Percentiles rank a stretch among this genome's conserved stretches.
Evolutionary conservation across 1,140 invertebrate genomes (phyloP).

Genomic region (Leptonema lineaticorne): DNA sequence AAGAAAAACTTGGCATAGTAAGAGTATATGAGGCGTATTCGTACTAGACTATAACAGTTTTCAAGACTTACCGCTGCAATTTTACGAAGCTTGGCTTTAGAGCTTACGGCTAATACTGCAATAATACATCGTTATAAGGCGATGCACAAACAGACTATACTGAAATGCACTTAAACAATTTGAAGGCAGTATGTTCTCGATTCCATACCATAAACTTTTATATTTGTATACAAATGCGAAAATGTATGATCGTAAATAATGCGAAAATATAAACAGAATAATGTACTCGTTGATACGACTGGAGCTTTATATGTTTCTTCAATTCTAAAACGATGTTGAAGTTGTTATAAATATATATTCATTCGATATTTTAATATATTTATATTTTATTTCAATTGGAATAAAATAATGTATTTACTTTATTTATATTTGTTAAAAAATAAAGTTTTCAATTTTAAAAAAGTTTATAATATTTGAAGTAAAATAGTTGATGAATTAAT

Average conservation of each 20-base stretch:
- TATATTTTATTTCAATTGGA: no score
- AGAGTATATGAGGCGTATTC: conserved; percentile 15
- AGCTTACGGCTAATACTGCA: conserved; percentile 31
- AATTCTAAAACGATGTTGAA: no score
- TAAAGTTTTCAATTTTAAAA: no score
- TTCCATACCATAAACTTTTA: conserved; percentile 16
- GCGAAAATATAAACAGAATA: no score
- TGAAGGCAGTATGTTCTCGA: conserved; percentile 7
- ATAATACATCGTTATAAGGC: conserved; percentile 23
- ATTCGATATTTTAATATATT: not conserved
- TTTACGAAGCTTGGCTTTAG: conserved; percentile 30
- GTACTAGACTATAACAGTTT: conserved; percentile 28
- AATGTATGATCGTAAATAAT: no score
- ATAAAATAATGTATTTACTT: no score
- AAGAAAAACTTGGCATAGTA: not conserved
- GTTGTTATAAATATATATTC: no score
- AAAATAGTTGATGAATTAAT: no score
- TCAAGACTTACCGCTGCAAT: conserved; percentile 31
- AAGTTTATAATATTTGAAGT: no score
- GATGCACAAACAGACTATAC: conserved; percentile 25
- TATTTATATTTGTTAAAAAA: no score
- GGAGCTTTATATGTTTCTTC: no score
- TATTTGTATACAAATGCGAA: not conserved
- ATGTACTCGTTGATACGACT: no score
- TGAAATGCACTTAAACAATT: conserved; percentile 30